Conservation (phyloP, 2,113 vertebrate genomes). For the Ciconia boyciana region DNA sequence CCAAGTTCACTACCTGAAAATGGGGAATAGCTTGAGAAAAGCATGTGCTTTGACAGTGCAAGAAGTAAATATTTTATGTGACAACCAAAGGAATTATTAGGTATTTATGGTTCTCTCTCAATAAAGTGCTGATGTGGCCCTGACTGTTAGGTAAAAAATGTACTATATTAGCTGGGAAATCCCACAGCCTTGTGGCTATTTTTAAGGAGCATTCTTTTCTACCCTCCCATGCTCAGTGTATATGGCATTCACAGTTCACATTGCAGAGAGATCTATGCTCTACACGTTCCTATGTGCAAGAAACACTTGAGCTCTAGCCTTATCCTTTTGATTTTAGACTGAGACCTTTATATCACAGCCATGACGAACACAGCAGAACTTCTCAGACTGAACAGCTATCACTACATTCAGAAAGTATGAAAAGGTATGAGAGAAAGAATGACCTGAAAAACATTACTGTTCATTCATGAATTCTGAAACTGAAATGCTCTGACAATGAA, state of each 20-base stretch:
- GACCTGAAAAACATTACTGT: not conserved
- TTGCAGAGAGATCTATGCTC: not conserved
- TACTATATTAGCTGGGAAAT: not conserved
- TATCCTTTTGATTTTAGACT: not conserved
- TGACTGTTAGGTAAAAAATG: not conserved
- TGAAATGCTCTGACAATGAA: not conserved
- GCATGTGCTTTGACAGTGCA: not conserved
- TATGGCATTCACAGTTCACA: not conserved
- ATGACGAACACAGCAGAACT: not conserved
- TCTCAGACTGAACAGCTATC: not conserved
- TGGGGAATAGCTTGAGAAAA: not conserved
- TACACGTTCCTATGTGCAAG: not conserved
- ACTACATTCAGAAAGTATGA: not conserved
- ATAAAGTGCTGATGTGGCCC: not conserved
- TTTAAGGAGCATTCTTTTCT: not conserved
- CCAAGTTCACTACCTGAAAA: not conserved
- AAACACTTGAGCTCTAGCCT: not conserved
- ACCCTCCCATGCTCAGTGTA: not conserved
- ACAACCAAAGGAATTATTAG: not conserved
- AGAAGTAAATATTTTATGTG: not conserved
- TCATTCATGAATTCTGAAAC: not conserved
- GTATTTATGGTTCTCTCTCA: not conserved
- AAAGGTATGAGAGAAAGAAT: not conserved
- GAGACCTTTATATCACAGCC: not conserved
- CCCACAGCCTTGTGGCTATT: not conserved